Conservation (phyloP, 2,797 vertebrate species). For the Crotalus adamanteus region DNA sequence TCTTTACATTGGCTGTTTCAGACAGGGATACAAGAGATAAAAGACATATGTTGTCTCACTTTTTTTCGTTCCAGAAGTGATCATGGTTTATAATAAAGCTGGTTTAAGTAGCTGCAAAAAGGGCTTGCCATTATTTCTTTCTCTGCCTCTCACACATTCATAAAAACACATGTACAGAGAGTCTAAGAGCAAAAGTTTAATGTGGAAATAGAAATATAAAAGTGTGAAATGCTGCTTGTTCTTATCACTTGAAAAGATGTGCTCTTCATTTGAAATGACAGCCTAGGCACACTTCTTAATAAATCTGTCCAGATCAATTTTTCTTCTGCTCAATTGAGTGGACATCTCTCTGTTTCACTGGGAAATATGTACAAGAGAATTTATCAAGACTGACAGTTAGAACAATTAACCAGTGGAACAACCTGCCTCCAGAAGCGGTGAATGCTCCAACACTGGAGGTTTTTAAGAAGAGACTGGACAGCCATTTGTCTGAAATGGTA, state of each 20-base stretch:
- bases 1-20: background rate
- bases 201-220: no score
- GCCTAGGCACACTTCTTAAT: background rate
- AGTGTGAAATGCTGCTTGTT: background rate
- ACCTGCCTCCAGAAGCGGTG: no score
- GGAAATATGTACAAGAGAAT: background rate
- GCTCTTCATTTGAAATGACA: background rate
- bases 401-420: no score
- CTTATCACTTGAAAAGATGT: background rate
- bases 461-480: no score
- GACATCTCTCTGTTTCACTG: background rate
- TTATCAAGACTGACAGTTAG: background rate
- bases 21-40: background rate
- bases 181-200: background rate
- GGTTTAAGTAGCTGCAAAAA: background rate
- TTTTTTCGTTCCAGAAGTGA: background rate
- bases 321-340: background rate
- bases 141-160: background rate
- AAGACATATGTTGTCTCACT: background rate
- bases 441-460: no score
- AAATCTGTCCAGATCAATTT: background rate
- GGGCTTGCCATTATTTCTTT: background rate
- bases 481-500: no score
- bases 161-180: background rate
- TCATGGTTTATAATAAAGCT: background rate